A percentile compares a stretch with the other conserved stretches of the same genome.
Conservation (phyloP, 1,140 invertebrate species). For the Drosophila hydei region DNA sequence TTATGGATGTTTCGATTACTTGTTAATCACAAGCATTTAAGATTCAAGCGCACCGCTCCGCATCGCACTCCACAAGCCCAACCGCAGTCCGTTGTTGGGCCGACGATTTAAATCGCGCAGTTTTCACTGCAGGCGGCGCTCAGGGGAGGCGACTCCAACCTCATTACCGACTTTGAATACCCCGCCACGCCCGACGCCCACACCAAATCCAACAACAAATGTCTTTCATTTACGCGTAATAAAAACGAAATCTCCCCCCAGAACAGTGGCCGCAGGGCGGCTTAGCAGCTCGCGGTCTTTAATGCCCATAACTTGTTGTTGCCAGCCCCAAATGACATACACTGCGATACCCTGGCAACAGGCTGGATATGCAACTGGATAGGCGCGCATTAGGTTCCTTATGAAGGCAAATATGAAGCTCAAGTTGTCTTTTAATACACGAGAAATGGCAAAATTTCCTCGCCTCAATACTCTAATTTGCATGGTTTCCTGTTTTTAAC, state of each 20-base stretch:
- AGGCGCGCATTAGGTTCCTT: too few species aligned
- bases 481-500: too few species aligned
- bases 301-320: conserved; percentile 50
- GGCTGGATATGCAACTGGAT: too few species aligned
- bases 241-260: conserved; percentile 63
- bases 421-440: too few species aligned
- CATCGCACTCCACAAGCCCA: too few species aligned
- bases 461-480: too few species aligned
- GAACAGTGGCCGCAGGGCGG: conserved; percentile 61
- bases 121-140: conserved; percentile 21
- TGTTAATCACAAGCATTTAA: conserved; percentile 68
- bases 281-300: conserved; percentile 37
- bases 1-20: conserved; percentile 49
- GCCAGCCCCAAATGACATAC: neutral
- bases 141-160: neutral
- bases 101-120: conserved; percentile 53
- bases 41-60: too few species aligned
- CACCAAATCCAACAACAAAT: conserved; percentile 59
- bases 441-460: too few species aligned
- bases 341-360: conserved; percentile 17
- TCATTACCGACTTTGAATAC: conserved; percentile 20
- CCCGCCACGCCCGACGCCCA: conserved; percentile 5
- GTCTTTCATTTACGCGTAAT: conserved; percentile 74
- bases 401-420: too few species aligned
- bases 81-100: conserved; percentile 1